A percentile compares a stretch with the other conserved stretches of the same genome.
phyloP scores from a whole-genome alignment of 2,888 invertebrate species.

The Campoletis raptor region DNA sequence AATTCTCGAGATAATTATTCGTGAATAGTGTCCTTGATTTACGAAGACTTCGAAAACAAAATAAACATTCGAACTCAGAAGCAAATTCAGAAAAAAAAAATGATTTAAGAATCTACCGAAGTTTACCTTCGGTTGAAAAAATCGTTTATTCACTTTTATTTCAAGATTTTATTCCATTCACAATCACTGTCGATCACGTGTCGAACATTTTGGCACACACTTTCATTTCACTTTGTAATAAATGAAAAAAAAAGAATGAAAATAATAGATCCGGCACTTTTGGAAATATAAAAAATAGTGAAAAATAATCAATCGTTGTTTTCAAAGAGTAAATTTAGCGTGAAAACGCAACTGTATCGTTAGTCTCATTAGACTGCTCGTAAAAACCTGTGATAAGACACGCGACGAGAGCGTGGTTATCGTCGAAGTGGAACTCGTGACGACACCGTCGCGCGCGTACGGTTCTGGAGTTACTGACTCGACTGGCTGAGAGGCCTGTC shows the following conservation, averaged over 20 bases:
- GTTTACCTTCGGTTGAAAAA: not conserved
- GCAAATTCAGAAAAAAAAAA: not conserved
- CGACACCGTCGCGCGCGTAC: constrained; percentile 61
- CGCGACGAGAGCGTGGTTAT: constrained; percentile 55
- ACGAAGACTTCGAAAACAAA: not conserved
- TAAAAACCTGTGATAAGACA: constrained; percentile 36
- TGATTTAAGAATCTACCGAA: not conserved
- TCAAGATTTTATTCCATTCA: not conserved
- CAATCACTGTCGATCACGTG: constrained; percentile 27
- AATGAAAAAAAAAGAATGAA: not conserved
- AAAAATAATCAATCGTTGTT: not conserved
- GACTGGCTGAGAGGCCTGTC: constrained; percentile 54
- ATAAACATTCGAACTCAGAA: not conserved
- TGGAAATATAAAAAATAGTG: not conserved
- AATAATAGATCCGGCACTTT: not conserved
- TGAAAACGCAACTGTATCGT: constrained; percentile 8
- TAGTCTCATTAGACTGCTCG: not conserved
- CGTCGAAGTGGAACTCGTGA: constrained; percentile 29
- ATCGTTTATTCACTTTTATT: not conserved
- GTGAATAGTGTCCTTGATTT: not conserved
- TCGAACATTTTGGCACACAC: constrained; percentile 7
- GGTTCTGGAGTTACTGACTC: constrained; percentile 66
- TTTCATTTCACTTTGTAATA: constrained; percentile 5
- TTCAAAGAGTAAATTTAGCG: not conserved
- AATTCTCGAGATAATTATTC: not conserved